These are phyloP conservation scores for Platyrinchus mystaceus DNA, from an alignment of 2,797 vertebrate species.

Conservation along the genomic window DNA sequence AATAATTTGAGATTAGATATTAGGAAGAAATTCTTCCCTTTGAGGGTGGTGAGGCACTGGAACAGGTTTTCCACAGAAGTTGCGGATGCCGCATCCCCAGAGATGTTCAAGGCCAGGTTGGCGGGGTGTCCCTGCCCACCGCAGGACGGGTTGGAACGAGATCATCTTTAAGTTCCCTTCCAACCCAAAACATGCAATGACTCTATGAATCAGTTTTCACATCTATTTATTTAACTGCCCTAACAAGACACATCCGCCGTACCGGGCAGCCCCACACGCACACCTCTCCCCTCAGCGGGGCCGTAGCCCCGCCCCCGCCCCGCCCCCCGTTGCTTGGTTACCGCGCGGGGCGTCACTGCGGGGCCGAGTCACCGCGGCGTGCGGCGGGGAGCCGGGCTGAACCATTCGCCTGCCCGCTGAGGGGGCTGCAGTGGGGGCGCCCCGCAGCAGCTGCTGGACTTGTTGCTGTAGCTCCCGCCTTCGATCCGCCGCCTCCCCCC, in stretches of 20 bases:
- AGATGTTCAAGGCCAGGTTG: not conserved
- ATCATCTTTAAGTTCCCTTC: not conserved
- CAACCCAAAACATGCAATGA: not conserved
- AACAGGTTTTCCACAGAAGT: not conserved
- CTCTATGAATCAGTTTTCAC: accelerated
- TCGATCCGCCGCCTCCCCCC: not conserved
- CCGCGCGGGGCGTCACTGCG: not conserved
- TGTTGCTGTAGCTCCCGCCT: not conserved
- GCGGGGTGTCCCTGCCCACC: accelerated
- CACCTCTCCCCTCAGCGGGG: accelerated
- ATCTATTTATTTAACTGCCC: not conserved
- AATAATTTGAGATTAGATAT: not conserved
- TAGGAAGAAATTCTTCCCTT: not conserved
- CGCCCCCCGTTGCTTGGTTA: conserved; percentile 11
- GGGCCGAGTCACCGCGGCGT: not conserved
- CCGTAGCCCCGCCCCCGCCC: not conserved
- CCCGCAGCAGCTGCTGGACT: not conserved
- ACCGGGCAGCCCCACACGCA: accelerated
- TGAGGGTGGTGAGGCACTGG: not conserved
- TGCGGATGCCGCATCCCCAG: not conserved
- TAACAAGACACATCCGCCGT: accelerated
- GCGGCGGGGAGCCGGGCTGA: not conserved
- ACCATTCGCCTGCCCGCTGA: not conserved
- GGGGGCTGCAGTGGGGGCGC: accelerated
- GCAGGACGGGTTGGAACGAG: not conserved